Base-by-base conservation (phyloP, 2,888 invertebrate genomes). In the Gymnoscelis rufifasciata region DNA sequence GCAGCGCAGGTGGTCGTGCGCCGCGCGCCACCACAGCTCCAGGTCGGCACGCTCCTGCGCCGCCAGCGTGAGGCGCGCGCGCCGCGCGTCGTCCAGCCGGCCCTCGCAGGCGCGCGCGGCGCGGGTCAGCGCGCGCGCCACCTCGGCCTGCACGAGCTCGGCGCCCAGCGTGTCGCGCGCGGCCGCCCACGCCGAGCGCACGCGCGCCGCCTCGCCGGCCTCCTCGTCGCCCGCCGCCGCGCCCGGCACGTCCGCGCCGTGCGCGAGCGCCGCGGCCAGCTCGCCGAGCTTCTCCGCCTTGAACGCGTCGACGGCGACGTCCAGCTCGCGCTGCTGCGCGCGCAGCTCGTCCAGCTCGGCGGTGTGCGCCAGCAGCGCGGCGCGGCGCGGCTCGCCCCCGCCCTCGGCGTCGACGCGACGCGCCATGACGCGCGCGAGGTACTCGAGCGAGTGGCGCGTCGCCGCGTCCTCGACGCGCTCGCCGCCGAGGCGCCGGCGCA, bases 61-160 rank as follows among this genome's bases (percentile, higher is more conserved):
- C n/a, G 91, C 90, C 13, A 92, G 88, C 51, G 91, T 91, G 62
- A 92, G 91, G 43, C 91, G 90, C 38, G 88, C 87, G 52, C 78
- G 71, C 15, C 90, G 86, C 52, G 91, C 88, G 3, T 74, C 77
- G 31, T 88, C 88, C n/a, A 91, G 80, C 29, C 90, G 89, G 26
- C 81, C 83, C 63, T 93, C 93, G 69, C 93, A 93, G 3, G 91
- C 82, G 64, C 92, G 92, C 3, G 93, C 93, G 45, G 93, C 93
- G 29, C 92, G 89, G 63, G 90, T 87, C 67, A 94, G 89, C 4
- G 94, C 93, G 48, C 94, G 93, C 11, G 93, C 91, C 51, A 94
- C 93, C 78, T 94, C 94, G 0, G 93, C 92, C 66, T 93, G 93
- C 19, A 94, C 93, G 19, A 95, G 83, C 71, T 94, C 94, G 1